phyloP scores from a whole-genome alignment of 2,888 invertebrate species.

The Seira ritae region DNA sequence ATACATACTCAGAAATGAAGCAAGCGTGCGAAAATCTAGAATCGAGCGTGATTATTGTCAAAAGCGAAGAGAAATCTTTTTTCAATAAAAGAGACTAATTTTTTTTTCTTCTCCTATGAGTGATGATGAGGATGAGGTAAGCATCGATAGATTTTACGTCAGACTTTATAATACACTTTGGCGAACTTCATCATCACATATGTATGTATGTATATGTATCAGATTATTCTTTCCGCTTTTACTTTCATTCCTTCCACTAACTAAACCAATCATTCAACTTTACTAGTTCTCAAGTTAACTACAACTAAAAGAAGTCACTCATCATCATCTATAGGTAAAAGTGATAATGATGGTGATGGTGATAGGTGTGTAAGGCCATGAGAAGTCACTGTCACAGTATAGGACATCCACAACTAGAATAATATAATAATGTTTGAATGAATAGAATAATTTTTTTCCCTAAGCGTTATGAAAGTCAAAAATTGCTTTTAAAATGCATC shows the following conservation, averaged over 20 bases:
- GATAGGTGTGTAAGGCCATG: not conserved
- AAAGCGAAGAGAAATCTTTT: not conserved
- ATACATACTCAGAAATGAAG: not conserved
- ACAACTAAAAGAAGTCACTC: not conserved
- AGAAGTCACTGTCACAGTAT: not conserved
- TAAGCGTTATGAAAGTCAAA: too few species aligned
- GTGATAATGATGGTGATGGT: not conserved
- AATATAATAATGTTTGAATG: not conserved
- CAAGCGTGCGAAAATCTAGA: too few species aligned
- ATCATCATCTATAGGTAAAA: too few species aligned
- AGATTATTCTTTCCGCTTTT: not conserved
- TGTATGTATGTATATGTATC: not conserved
- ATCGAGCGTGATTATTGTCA: not conserved
- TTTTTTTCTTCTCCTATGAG: not conserved
- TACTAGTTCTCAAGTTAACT: not conserved
- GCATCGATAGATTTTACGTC: not conserved
- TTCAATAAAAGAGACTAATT: not conserved
- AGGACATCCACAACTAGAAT: not conserved
- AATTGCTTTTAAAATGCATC: not conserved
- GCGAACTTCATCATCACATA: not conserved
- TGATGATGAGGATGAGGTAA: not conserved
- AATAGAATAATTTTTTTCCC: too few species aligned
- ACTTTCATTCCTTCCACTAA: not conserved
- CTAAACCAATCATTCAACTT: conserved; percentile 3
- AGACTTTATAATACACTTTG: not conserved